Evolutionary conservation across 2,797 vertebrate genomes (phyloP).

Genomic region (Selene dorsalis): DNA sequence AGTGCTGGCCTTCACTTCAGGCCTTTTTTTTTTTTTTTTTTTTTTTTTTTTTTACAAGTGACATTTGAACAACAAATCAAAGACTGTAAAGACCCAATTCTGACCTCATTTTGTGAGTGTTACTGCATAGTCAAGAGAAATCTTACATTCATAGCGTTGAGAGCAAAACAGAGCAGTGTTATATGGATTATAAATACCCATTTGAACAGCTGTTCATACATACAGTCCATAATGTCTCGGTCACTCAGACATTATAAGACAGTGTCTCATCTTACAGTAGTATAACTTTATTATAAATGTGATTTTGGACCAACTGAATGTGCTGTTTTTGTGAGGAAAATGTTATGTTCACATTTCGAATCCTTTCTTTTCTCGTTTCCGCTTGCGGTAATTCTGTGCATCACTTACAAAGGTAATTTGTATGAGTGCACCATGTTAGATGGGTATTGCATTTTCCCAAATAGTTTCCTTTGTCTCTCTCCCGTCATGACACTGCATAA

Average conservation of each 20-base stretch:
- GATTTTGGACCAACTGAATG: constrained; percentile 20
- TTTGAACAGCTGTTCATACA: constrained; percentile 13
- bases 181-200: constrained; percentile 2
- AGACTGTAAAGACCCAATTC: constrained; percentile 20
- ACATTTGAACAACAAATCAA: constrained; percentile 26
- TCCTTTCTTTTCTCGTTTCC: constrained; percentile 22
- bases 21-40: constrained; percentile 41
- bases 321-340: constrained; percentile 11
- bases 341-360: constrained; percentile 31
- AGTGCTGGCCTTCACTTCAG: constrained; percentile 50
- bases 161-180: constrained; percentile 32
- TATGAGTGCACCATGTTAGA: constrained; percentile 38
- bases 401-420: constrained; percentile 33
- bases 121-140: constrained; percentile 41
- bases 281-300: constrained; percentile 19
- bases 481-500: constrained; percentile 65
- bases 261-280: constrained; percentile 6
- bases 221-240: constrained; percentile 18
- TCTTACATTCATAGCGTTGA: constrained; percentile 30
- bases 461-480: constrained; percentile 66
- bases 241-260: constrained; percentile 11
- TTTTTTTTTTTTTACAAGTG: constrained; percentile 34
- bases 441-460: constrained; percentile 50
- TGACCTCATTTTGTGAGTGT: background rate
- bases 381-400: constrained; percentile 21